Base-by-base conservation (phyloP, 2,888 invertebrate species). In the Keiferia lycopersicella region DNA sequence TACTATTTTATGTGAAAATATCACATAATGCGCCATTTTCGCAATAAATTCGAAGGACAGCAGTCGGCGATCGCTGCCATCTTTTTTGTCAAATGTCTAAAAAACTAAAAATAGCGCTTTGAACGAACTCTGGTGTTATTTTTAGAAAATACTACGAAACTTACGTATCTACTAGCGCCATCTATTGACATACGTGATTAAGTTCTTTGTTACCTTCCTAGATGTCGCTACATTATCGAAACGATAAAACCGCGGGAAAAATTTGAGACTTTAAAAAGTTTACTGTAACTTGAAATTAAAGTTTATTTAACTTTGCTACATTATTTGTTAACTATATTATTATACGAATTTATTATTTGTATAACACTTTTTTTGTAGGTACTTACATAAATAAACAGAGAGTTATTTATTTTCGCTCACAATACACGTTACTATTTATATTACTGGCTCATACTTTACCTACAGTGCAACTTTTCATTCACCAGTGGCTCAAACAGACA, bases 41-140 rank as follows among this genome's bases (percentile, higher is more conserved):
- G 86, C 88, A 88, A 84, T 86, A 88, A 85, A 86, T 78, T 82
- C 88, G 86, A 87, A 83, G 86, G 84, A 88, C 91, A 85, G 88
- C 87, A 85, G 86, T 87, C 90, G 86, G 87, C 91, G 81, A 80
- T 86, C 90, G 90, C 90, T 91, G 91, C 91, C 91, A 91, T 91
- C 91, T 91, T 91, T 91, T 91, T 90, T 91, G 90, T 91, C 91
- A 91, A 91, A 91, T 89, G 88, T 89, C 89, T 91, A 86, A 88
- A 86, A 62, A 87, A 89, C 91, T 91, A 91, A 90, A 86, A 88
- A 88, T 91, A 91, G 87, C 87, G 90, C 86, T 86, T 82, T 78
- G 82, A 85, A 91, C 91, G 91, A 91, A 91, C 91, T 91, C 91
- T 91, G 86, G 90, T 84, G 91, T 88, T 91, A 91, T 91, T 91